phyloP scores from a whole-genome alignment of 2,113 vertebrate genomes.

The Mustelus asterias region DNA sequence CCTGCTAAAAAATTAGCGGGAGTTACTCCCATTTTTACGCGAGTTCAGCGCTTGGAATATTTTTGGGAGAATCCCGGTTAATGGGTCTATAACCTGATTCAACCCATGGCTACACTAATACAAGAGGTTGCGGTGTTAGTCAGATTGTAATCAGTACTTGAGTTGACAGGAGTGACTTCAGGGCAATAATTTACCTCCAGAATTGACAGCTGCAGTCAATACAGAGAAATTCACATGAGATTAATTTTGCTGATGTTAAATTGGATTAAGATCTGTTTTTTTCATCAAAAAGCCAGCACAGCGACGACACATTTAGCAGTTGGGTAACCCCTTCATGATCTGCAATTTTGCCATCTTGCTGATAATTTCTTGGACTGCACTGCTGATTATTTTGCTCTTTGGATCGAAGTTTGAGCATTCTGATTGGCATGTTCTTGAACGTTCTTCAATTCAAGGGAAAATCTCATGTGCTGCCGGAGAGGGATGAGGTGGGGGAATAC shows the following conservation, averaged over 20 bases:
- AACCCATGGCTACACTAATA: not conserved
- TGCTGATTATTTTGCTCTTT: not conserved
- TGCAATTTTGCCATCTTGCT: not conserved
- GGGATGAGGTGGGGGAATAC: not conserved
- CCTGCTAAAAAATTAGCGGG: no score
- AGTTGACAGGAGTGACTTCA: not conserved
- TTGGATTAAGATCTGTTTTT: not conserved
- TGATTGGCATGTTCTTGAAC: not conserved
- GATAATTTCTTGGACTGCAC: not conserved
- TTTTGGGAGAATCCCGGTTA: not conserved
- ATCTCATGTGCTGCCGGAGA: not conserved
- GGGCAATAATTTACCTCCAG: not conserved
- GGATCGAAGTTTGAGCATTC: not conserved
- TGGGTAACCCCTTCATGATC: not conserved
- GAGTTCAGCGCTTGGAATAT: no score
- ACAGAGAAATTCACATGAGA: not conserved
- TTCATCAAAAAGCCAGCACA: no score
- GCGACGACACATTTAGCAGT: no score
- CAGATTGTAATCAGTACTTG: not conserved
- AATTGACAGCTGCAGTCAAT: not conserved
- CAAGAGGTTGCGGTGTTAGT: not conserved
- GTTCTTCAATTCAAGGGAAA: not conserved
- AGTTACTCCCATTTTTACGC: no score
- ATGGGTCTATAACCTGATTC: not conserved
- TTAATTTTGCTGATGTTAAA: not conserved